Conservation (phyloP, 1,140 invertebrate genomes). For the Panagrolaimus sp. region DNA sequence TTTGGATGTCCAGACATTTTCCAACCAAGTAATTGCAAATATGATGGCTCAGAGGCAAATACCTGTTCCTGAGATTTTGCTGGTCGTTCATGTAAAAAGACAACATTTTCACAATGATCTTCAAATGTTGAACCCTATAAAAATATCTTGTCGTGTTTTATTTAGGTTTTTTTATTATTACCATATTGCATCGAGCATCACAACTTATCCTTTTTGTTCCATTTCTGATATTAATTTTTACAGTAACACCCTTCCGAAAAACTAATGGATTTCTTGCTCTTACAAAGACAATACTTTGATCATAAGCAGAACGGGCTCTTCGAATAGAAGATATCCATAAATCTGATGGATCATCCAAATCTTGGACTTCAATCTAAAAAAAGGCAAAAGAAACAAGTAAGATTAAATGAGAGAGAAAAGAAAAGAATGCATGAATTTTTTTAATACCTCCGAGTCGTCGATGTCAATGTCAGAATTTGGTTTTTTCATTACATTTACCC, state of each 20-base stretch:
- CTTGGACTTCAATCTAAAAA: constrained; percentile 46
- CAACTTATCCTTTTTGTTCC: constrained; percentile 40
- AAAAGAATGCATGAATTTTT: neutral
- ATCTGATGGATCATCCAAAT: constrained; percentile 47
- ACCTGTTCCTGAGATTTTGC: constrained; percentile 49
- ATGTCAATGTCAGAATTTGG: constrained; percentile 34
- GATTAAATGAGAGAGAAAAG: neutral
- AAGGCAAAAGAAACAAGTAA: neutral
- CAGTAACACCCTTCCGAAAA: constrained; percentile 38
- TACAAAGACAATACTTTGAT: constrained; percentile 54
- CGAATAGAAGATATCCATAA: constrained; percentile 53
- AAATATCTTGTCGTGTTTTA: constrained; percentile 14
- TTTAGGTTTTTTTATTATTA: constrained; percentile 24
- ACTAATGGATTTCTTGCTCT: constrained; percentile 51
- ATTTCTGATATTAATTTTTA: constrained; percentile 43
- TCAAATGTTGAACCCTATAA: constrained; percentile 45
- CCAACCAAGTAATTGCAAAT: constrained; percentile 51
- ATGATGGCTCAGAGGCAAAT: constrained; percentile 51
- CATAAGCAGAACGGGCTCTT: constrained; percentile 52
- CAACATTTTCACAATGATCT: constrained; percentile 39
- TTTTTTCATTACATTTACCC: constrained; percentile 46
- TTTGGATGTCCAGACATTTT: constrained; percentile 56
- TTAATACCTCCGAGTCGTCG: constrained; percentile 45
- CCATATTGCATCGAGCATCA: constrained; percentile 44
- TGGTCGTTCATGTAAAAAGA: constrained; percentile 43